phyloP scores from a whole-genome alignment of 2,888 invertebrate genomes.

The Ceriagrion tenellum region DNA sequence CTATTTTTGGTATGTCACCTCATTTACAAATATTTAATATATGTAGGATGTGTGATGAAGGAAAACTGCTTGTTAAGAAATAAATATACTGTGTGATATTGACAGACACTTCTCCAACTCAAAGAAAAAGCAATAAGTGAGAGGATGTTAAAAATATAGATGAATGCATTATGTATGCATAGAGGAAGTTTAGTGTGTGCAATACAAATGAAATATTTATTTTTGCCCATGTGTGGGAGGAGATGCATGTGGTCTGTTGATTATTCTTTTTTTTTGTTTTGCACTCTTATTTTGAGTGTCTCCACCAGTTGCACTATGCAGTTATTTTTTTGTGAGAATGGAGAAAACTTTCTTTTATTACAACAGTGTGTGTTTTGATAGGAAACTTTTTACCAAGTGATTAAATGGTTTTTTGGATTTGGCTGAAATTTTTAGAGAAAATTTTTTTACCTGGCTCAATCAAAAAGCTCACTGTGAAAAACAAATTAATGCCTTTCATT shows the following conservation, averaged over 20 bases:
- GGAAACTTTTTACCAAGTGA: constrained; percentile 46
- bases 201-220: constrained; percentile 62
- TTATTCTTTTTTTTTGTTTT: constrained; percentile 25
- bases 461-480: constrained; percentile 19
- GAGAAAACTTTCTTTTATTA: constrained; percentile 16
- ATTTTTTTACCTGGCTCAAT: constrained; percentile 40
- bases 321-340: constrained; percentile 34
- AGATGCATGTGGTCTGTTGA: constrained; percentile 49
- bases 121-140: constrained; percentile 58
- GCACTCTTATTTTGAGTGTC: constrained; percentile 53
- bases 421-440: constrained; percentile 2
- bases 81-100: constrained; percentile 54
- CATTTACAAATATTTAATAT: constrained; percentile 67
- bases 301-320: constrained; percentile 21
- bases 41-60: constrained; percentile 42
- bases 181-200: constrained; percentile 50
- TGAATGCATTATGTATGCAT: constrained; percentile 43
- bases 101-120: constrained; percentile 44
- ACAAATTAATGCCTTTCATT: background rate
- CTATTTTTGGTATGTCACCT: constrained; percentile 69
- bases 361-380: constrained; percentile 50
- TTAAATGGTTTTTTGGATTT: constrained; percentile 3
- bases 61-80: constrained; percentile 31
- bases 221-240: constrained; percentile 46
- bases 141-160: constrained; percentile 11